Conservation (phyloP, 2,888 invertebrate species). For the Chorisops tibialis region DNA sequence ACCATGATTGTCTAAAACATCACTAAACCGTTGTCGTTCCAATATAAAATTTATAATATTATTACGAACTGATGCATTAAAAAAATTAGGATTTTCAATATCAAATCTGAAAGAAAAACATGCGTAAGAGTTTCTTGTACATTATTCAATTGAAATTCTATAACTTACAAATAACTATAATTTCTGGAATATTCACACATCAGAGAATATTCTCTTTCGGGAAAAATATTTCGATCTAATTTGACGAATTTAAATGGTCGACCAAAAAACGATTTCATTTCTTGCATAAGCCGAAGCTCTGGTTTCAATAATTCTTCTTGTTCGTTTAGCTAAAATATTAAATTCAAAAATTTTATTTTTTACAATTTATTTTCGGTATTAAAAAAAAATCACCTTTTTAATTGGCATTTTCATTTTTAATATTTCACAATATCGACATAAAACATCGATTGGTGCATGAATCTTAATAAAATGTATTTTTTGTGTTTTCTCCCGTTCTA, state of each 20-base stretch:
- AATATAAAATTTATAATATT: constrained; percentile 73
- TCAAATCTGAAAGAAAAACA: constrained; percentile 57
- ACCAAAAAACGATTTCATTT: constrained; percentile 53
- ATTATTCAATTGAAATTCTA: neutral
- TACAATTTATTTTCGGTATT: too few relatives aligned
- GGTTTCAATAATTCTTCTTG: constrained; percentile 48
- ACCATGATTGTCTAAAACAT: constrained; percentile 53
- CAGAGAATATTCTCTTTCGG: constrained; percentile 60
- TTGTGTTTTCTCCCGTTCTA: constrained; percentile 62
- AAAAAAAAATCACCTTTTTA: constrained; percentile 57
- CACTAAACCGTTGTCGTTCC: constrained; percentile 64
- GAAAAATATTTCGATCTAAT: constrained; percentile 61
- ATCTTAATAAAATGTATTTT: constrained; percentile 69
- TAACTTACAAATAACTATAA: constrained; percentile 68
- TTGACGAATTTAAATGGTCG: constrained; percentile 57
- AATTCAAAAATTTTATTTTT: too few relatives aligned
- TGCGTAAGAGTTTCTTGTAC: neutral
- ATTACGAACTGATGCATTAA: constrained; percentile 63
- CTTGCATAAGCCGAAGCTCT: constrained; percentile 50
- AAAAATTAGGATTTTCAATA: constrained; percentile 63
- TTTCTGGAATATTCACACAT: constrained; percentile 68
- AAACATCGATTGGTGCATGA: constrained; percentile 67
- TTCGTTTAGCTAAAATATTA: constrained; percentile 44
- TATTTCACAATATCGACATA: constrained; percentile 71
- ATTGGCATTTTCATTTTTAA: constrained; percentile 75